Evolutionary conservation across 2,888 invertebrate species (phyloP), one percentile per base, ranked within the genome.

Genomic region (Torymus auratus): DNA sequence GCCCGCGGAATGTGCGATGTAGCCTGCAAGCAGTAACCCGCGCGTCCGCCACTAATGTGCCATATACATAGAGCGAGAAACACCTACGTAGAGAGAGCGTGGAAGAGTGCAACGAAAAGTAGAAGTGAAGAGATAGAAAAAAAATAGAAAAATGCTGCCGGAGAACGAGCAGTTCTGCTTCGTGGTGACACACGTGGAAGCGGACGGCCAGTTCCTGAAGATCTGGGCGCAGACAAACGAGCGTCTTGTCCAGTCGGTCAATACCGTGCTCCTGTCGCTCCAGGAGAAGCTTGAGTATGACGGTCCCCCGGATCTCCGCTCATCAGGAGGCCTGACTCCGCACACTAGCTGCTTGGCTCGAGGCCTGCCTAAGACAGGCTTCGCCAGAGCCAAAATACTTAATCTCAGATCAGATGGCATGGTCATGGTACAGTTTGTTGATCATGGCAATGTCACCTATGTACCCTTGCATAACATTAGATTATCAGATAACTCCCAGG

Each of bases 161-260:
- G 83, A 78, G 53, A 83, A 83, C 53, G 60, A 80, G n/a, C 82
- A 76, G 20, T 83, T 86, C 23, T 61, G 77, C 1, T 90, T 94
- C 68, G 92, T 91, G 84, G 93, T 95, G 86, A 95, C 95, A 82
- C 93, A 94, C 91, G 93, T 96, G 83, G 95, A 95, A 86, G 93
- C 93, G 71, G 94, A 94, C 82, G 94, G 94, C 52, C 93, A 93
- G 79, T 94, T 94, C 87, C 90, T 96, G 81, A 94, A 94, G 91
- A 92, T 96, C 87, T 95, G 94, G 92, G 96, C 95, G 50, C 96
- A 96, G 90, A 91, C 92, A 0, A 94, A 94, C 86, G 58, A 80
- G n/a, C 78, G 7, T 50, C 93, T 91, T 95, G 94, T 58, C 95
- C 95, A 90, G 3, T 28, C 71, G 5, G 61, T 83, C 13, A 58